Base-by-base conservation (phyloP, 2,888 invertebrate genomes). In the Prenolepis imparis region DNA sequence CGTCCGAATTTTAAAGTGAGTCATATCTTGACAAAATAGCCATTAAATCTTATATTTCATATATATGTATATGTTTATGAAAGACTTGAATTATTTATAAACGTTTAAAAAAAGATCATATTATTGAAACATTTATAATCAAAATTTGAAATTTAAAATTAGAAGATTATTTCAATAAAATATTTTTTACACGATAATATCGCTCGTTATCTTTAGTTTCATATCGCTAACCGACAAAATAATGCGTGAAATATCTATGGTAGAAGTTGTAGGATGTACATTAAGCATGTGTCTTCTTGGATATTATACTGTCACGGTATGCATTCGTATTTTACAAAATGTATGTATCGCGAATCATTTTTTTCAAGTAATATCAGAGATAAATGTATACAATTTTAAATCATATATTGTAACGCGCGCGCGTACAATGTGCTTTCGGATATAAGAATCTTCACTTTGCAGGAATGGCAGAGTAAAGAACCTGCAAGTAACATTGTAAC, bases 251-350 rank as follows among this genome's bases (percentile, higher is more conserved):
- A 89, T 93, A 59, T 92, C 92, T 61, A 81, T 93, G 12, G 87
- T 92, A 1, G 93, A 93, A 88, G 88, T 93, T 32, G 48, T 92
- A 5, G 92, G 92, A 4, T 93, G 93, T 59, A 93, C 92, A 0
- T 57, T 94, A 73, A 90, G 90, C 61, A 92, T 93, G 39, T 94
- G 94, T 81, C 90, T 93, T 15, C 88, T 94, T 8, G 93, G 92
- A 80, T 94, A 93, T 88, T 93, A 92, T 72, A 87, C 90, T 73
- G 91, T 94, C 48, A 89, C 86, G 92, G 94, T 93, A 8, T 3
- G 11, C 41, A n/a, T 48, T 12, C 39, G 0, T 3, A 1, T 28
- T 28, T 28, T 41, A 12, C 3, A 48, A 48, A 48, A 48, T 4
- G 5, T 48, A 48, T 4, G 18, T 48, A 18, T 5, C 18, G 48